Evolutionary conservation across 2,113 vertebrate species (phyloP), one percentile per base, ranked within the genome.

Genomic region (Chaetura pelagica): DNA sequence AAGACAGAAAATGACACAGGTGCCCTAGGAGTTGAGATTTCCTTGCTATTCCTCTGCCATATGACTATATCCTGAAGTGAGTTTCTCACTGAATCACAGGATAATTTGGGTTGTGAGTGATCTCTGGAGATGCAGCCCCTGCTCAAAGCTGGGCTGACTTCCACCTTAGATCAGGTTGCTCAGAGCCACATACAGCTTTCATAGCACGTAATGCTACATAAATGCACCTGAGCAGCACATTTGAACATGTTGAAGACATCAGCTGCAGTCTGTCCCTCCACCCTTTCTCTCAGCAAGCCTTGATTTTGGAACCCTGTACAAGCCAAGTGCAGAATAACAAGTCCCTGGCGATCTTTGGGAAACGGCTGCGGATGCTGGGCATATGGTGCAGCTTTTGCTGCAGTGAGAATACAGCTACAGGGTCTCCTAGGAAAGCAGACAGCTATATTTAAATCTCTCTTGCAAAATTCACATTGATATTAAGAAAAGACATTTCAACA

Each of bases 401-500:
- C 90, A 83, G 75, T 84, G 72, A 93, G 91, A 85, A 71, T n/a
- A 67, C 57, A 23, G 84, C 63, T 83, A 74, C 71, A 63, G 90
- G 92, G 88, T 90, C 92, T 96, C 94, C 92, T 76, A 91, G 90
- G 93, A 88, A 96, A 72, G 82, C 72, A 94, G 72, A 68, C 72
- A 62, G 92, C 85, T 97, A 86, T 95, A 96, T 96, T 93, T 96
- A 95, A 96, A 94, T 54, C 73, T 9, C 40, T 90, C 84, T 92
- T 90, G 91, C 2, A 15, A 96, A 96, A 95, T 88, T 74, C 35
- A 6, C 92, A 55, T 84, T 81, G 94, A 92, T 95, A 94, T 93
- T 96, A 93, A 90, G 54, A 48, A 91, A 89, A 88, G 79, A 68
- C 72, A 54, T 38, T 93, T 89, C 72, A 77, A 7, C 68, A 80